Conservation (phyloP, 2,113 vertebrate species). For the Corapipo altera region DNA sequence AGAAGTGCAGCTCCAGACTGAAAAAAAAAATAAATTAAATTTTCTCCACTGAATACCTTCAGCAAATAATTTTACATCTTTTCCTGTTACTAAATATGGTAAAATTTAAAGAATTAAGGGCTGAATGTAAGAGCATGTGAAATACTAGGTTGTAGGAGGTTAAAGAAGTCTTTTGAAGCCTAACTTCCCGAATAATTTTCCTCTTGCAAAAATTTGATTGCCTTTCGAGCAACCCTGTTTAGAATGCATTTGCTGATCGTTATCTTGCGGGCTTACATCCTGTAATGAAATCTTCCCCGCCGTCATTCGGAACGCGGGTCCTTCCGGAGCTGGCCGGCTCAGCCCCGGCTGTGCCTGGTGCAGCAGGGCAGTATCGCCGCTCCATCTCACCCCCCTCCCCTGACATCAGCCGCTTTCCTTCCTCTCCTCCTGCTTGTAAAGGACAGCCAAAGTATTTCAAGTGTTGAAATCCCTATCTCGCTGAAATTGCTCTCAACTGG, state of each 20-base stretch:
- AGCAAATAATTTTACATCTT: neutral
- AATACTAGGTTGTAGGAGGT: neutral
- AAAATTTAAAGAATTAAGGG: neutral
- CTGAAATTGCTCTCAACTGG: neutral
- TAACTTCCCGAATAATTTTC: neutral
- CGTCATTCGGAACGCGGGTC: accelerated
- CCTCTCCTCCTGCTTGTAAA: neutral
- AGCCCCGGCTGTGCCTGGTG: accelerated
- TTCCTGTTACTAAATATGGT: neutral
- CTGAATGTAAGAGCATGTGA: neutral
- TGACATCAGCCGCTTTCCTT: neutral
- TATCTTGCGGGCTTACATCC: neutral
- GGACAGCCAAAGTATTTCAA: neutral
- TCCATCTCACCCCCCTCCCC: neutral
- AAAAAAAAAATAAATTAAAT: neutral
- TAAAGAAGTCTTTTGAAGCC: neutral
- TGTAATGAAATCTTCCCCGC: neutral
- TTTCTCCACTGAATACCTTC: neutral
- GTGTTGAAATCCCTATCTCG: neutral
- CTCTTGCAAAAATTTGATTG: neutral
- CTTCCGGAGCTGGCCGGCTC: neutral
- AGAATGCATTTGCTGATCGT: neutral
- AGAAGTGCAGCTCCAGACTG: neutral
- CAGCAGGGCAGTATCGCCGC: neutral
- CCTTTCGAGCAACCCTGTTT: neutral